Evolutionary conservation across 2,113 vertebrate species (phyloP), one percentile per base, ranked within the genome.

Genomic region (Ammodytes dubius): DNA sequence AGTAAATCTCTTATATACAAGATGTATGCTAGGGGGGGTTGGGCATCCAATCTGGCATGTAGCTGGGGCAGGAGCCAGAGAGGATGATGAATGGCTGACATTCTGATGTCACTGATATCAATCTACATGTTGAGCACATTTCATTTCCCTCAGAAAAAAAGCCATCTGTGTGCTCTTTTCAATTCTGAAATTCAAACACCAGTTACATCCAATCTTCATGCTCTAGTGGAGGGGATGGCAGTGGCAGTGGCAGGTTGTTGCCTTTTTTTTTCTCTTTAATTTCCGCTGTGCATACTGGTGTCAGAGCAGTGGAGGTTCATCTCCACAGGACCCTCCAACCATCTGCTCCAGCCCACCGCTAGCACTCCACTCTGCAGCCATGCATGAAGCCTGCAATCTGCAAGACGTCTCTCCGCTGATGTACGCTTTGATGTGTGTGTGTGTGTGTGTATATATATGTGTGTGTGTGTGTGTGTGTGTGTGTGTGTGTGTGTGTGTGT

Each of bases 321-420:
- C 85, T 0, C 93, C 90, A 79, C 90, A 92, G 92, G 92, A 91
- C 59, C 65, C 90, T 50, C 78, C 70, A 50, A 27, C 93, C 92
- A 94, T 94, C 93, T 94, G 93, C 87, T 90, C 70, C 88, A 90
- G 80, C 88, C 27, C 82, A 89, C 76, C 71, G 10, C 79, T 27
- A 87, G 84, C 88, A 56, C 84, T 82, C 27, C 27, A 27, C 27
- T 79, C 90, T 85, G 87, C 92, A 92, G 83, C 89, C 93, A 91
- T 87, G 91, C 91, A 70, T 92, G 92, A 93, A 91, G 86, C 72
- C 67, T 71, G 35, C 92, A 92, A 91, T 92, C 93, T 93, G 90
- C 78, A 83, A 89, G 85, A 89, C 54, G 72, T 86, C 89, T 81
- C 77, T 76, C 66, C 59, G 43, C 81, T 83, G 84, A 83, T 84